phyloP scores from a whole-genome alignment of 2,797 vertebrate species.

The Epinephelus coioides region DNA sequence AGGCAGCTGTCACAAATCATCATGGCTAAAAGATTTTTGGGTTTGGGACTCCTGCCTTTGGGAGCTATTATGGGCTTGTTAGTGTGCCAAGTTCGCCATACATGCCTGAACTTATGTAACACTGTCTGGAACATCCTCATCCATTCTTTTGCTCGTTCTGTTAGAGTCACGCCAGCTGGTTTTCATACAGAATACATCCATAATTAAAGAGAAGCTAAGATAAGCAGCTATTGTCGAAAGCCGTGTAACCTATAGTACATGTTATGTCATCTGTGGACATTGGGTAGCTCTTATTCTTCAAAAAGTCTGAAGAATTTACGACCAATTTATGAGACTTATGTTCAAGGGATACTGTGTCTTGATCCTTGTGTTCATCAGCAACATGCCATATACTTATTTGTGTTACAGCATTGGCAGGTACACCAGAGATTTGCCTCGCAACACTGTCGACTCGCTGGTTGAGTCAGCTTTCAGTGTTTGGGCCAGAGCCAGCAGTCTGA shows the following conservation, averaged over 20 bases:
- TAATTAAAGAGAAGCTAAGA: constrained; percentile 16
- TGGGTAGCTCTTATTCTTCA: background rate
- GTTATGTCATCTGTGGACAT: background rate
- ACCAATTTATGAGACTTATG: background rate
- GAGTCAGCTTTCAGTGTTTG: constrained; percentile 80
- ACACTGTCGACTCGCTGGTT: constrained; percentile 81
- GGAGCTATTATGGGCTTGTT: constrained; percentile 44
- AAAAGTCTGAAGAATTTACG: background rate
- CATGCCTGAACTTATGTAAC: constrained; percentile 52
- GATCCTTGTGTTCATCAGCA: background rate
- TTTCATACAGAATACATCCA: constrained; percentile 28
- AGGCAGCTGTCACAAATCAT: constrained; percentile 50
- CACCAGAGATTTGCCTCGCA: constrained; percentile 80
- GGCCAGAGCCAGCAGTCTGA: constrained; percentile 79
- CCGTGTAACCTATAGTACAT: background rate
- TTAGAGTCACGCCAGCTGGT: constrained; percentile 21
- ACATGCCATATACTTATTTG: background rate
- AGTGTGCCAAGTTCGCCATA: constrained; percentile 36
- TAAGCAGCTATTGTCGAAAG: background rate
- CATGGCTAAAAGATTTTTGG: constrained; percentile 27
- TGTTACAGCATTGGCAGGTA: constrained; percentile 77
- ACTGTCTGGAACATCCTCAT: constrained; percentile 28
- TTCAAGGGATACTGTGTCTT: background rate
- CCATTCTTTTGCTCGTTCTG: constrained; percentile 8
- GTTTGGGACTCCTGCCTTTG: constrained; percentile 46